Evolutionary conservation across 2,113 vertebrate genomes (phyloP).

Genomic region (Neopipo cinnamomea): DNA sequence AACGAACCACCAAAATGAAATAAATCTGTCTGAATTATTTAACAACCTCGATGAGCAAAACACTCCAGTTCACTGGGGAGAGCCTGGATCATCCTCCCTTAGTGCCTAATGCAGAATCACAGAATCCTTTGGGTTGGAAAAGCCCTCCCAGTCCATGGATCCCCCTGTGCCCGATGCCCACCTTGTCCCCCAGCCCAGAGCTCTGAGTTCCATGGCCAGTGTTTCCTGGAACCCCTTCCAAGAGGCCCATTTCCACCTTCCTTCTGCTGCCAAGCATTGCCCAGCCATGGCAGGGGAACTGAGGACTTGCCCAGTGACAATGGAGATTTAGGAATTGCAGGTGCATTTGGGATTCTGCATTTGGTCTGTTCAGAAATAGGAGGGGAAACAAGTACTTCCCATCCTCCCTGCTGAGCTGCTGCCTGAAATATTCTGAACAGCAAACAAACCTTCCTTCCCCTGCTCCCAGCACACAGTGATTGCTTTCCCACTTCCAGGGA

Average conservation of each 20-base stretch:
- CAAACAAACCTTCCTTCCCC: background rate
- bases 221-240: background rate
- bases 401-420: background rate
- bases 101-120: rapidly evolving
- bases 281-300: background rate
- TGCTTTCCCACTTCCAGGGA: background rate
- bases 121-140: background rate
- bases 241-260: background rate
- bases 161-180: background rate
- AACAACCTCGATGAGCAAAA: background rate
- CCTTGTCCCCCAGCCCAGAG: background rate
- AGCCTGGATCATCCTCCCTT: rapidly evolving
- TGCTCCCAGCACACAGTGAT: background rate
- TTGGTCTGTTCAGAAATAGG: background rate
- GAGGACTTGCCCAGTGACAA: background rate
- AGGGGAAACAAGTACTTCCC: background rate
- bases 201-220: background rate
- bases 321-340: background rate
- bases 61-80: background rate
- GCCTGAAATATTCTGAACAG: background rate
- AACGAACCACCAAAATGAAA: background rate
- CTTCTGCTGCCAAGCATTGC: background rate
- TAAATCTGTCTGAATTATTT: background rate
- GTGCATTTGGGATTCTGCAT: background rate
- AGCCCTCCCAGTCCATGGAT: background rate